Percentiles rank a stretch among this genome's conserved stretches.
These are phyloP conservation scores for Neosilurus mollespiculum DNA, from an alignment of 2,797 vertebrate species.

Conservation along the genomic window DNA sequence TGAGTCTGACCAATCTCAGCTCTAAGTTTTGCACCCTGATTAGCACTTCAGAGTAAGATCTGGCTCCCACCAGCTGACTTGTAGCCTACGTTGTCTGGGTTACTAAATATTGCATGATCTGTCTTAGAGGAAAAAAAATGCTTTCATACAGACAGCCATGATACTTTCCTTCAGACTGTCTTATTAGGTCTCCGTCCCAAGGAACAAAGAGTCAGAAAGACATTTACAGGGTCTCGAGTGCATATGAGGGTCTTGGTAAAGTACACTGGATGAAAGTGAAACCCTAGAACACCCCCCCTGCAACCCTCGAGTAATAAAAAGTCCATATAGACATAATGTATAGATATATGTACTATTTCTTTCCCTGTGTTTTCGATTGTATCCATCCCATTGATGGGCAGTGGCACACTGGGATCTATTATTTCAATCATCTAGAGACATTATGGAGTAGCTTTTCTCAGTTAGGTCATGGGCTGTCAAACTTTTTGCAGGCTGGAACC, in stretches of 20 bases:
- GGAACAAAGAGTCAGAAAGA: neutral
- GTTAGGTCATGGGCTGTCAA: neutral
- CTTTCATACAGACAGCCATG: conserved; percentile 16
- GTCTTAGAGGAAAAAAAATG: conserved; percentile 26
- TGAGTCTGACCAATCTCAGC: conserved; percentile 16
- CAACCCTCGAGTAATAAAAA: no score
- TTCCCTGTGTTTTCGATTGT: neutral
- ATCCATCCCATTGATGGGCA: neutral
- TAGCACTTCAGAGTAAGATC: conserved; percentile 50
- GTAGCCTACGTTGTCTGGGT: conserved; percentile 31
- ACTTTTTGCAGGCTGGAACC: no score
- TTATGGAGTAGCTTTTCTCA: neutral
- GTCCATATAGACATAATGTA: no score
- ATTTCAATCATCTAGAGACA: neutral
- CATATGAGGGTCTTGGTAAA: neutral
- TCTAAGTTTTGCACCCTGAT: conserved; percentile 42
- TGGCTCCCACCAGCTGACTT: conserved; percentile 46
- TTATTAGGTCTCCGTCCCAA: neutral
- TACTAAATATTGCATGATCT: conserved; percentile 55
- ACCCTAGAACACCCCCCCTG: no score
- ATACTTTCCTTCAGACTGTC: conserved; percentile 21
- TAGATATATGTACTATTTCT: neutral
- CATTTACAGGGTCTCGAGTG: neutral
- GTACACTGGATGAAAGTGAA: neutral
- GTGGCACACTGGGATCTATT: neutral